These are phyloP conservation scores for Ceriagrion tenellum DNA, from an alignment of 2,888 invertebrate genomes.

Conservation along the genomic window DNA sequence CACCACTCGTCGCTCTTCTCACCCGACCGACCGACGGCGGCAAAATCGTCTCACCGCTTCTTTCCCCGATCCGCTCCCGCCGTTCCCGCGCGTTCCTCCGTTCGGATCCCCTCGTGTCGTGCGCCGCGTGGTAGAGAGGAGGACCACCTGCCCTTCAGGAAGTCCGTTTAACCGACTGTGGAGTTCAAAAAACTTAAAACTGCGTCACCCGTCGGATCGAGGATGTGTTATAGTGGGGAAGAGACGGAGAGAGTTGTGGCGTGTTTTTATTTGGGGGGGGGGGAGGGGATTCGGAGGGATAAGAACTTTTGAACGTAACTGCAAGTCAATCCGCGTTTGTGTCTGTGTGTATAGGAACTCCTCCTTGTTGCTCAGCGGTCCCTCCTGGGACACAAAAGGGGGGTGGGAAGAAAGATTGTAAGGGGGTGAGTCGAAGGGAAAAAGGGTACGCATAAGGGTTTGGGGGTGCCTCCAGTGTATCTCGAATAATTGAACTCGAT, in stretches of 20 bases:
- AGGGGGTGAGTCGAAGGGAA: not conserved
- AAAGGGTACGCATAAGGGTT: not conserved
- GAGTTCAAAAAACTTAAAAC: not conserved
- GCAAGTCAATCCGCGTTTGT: not conserved
- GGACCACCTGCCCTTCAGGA: constrained; percentile 22
- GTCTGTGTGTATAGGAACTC: not conserved
- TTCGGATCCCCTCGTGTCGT: not conserved
- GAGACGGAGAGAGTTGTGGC: too few species aligned
- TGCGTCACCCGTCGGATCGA: not conserved
- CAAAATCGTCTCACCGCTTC: too few species aligned
- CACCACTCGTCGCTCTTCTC: not conserved
- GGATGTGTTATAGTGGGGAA: not conserved
- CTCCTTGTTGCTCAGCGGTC: not conserved
- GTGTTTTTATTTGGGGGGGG: too few species aligned
- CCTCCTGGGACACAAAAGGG: not conserved
- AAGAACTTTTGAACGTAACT: not conserved
- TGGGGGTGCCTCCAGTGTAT: not conserved
- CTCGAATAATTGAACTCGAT: not conserved
- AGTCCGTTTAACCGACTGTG: constrained; percentile 33
- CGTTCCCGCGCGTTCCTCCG: not conserved
- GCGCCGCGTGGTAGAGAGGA: not conserved
- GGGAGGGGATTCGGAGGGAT: too few species aligned
- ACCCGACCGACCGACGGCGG: not conserved
- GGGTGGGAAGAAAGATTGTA: not conserved
- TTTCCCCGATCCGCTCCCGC: not conserved